Conservation (phyloP, 2,888 invertebrate species). For the Drosophila putrida region DNA sequence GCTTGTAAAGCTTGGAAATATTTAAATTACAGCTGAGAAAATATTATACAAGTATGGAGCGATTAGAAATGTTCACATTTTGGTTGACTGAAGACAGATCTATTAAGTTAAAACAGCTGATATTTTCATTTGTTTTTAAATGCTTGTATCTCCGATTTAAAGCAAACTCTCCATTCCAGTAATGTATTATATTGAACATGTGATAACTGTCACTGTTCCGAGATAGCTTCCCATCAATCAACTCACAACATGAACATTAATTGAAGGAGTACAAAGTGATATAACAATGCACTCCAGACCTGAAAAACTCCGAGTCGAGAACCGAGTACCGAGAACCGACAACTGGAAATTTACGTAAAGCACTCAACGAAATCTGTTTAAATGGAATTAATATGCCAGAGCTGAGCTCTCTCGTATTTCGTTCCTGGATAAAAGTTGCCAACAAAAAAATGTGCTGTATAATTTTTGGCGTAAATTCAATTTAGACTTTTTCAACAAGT, state of each 20-base stretch:
- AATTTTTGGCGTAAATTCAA: conserved; percentile 74
- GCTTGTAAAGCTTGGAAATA: too few species aligned
- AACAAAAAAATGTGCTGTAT: conserved; percentile 45
- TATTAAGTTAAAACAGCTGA: neutral
- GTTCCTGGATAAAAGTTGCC: conserved; percentile 21
- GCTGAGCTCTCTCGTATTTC: conserved; percentile 41
- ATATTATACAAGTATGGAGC: too few species aligned
- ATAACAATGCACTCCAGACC: conserved; percentile 9
- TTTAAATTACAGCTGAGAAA: too few species aligned
- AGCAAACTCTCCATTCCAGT: neutral
- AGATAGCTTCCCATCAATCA: conserved; percentile 4
- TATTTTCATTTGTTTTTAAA: neutral
- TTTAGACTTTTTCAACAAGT: conserved; percentile 68
- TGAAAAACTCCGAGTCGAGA: neutral
- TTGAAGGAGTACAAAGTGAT: conserved; percentile 25
- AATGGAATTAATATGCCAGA: conserved; percentile 67
- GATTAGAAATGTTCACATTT: too few species aligned
- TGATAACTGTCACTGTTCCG: neutral
- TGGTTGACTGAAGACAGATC: too few species aligned
- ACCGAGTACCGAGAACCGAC: neutral
- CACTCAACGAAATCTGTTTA: conserved; percentile 58
- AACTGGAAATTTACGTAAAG: conserved; percentile 11
- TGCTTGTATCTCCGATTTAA: neutral
- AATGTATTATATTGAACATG: neutral
- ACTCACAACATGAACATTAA: conserved; percentile 34